A percentile compares a stretch with the other conserved stretches of the same genome.
These are phyloP conservation scores for Pogonognathellus flavescens DNA, from an alignment of 1,140 invertebrate species.

Conservation along the genomic window DNA sequence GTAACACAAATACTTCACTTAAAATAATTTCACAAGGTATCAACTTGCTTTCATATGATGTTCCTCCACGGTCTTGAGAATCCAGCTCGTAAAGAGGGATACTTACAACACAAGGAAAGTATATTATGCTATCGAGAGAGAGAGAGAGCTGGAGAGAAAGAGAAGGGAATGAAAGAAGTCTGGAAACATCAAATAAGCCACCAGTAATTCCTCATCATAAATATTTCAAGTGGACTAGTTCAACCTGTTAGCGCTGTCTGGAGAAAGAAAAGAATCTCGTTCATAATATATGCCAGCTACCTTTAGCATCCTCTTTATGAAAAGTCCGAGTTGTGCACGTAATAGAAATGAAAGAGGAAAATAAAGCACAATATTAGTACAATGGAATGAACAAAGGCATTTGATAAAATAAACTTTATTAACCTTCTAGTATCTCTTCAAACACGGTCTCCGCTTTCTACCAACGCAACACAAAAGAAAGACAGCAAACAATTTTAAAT, in stretches of 20 bases:
- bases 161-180: not conserved
- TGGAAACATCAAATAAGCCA: slow-evolving; percentile 12
- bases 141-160: not conserved
- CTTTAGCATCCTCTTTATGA: slow-evolving; percentile 11
- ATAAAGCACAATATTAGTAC: not conserved
- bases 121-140: not conserved
- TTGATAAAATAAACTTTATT: slow-evolving; percentile 30
- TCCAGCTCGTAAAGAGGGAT: too few species aligned
- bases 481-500: not conserved
- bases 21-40: too few species aligned
- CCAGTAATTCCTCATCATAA: slow-evolving; percentile 41
- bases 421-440: not conserved
- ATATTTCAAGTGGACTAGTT: slow-evolving; percentile 25
- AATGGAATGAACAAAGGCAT: not conserved
- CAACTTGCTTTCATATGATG: too few species aligned
- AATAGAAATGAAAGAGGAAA: not conserved
- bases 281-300: slow-evolving; percentile 26
- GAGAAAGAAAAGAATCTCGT: slow-evolving; percentile 35
- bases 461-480: not conserved
- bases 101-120: not conserved
- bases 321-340: not conserved
- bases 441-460: not conserved
- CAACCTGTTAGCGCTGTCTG: slow-evolving; percentile 48
- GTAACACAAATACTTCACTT: too few species aligned
- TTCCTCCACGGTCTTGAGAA: too few species aligned